Conservation (phyloP, 1,140 invertebrate species). For the Eupristina koningsbergeri region DNA sequence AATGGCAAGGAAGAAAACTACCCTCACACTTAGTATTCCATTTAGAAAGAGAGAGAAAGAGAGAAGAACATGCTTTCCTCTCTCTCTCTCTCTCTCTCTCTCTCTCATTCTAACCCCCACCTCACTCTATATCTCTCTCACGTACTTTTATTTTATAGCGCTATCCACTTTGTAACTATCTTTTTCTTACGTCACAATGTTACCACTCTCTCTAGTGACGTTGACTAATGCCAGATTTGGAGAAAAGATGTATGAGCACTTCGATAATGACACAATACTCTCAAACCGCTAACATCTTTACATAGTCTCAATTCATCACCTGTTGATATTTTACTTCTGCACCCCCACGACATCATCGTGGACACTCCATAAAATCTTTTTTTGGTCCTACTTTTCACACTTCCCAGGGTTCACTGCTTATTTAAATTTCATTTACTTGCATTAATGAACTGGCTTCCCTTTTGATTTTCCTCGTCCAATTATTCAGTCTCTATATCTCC, state of each 20-base stretch:
- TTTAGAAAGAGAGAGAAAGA: slow-evolving; percentile 54
- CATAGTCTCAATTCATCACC: not conserved
- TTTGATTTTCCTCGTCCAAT: too few relatives aligned
- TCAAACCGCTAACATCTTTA: not conserved
- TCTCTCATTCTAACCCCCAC: too few relatives aligned
- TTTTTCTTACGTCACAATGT: slow-evolving; percentile 61
- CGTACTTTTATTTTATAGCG: slow-evolving; percentile 51
- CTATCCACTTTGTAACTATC: slow-evolving; percentile 50
- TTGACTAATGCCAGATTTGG: slow-evolving; percentile 60
- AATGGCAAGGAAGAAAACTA: slow-evolving; percentile 50
- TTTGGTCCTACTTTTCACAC: too few relatives aligned
- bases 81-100: too few relatives aligned
- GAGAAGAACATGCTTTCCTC: too few relatives aligned
- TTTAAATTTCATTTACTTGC: too few relatives aligned
- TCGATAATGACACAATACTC: not conserved
- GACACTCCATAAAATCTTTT: too few relatives aligned
- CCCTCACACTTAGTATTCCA: slow-evolving; percentile 59
- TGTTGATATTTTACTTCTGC: not conserved
- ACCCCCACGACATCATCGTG: too few relatives aligned
- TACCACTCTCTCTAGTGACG: slow-evolving; percentile 64
- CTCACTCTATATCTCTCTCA: too few relatives aligned
- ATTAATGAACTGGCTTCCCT: too few relatives aligned
- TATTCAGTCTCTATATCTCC: too few relatives aligned
- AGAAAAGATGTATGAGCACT: not conserved
- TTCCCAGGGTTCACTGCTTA: too few relatives aligned